Base-by-base conservation (phyloP, 1,140 invertebrate species). In the Drosophila chauvacae region DNA sequence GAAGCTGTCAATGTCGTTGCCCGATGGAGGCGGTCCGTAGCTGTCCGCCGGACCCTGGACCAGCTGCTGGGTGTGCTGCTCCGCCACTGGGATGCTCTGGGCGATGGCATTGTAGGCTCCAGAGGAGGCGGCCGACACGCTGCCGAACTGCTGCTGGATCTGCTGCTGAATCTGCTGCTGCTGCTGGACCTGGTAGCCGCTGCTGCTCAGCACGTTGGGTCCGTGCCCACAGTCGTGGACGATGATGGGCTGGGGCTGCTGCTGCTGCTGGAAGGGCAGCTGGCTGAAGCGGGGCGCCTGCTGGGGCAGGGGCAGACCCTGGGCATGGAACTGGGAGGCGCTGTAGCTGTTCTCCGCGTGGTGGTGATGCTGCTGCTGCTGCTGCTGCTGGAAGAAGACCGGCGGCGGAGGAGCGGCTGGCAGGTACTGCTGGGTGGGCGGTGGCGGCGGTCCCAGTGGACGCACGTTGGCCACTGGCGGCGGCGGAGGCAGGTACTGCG, bases 11-110 rank as follows among this genome's bases (percentile, higher is more conserved):
- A 84, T 53, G 13, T 85, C 68, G 10, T 91, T 90, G 10, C 83
- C 91, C 0, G 86, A 88, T 1, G 88, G 53, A 6, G 91, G 91
- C 7, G 84, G 79, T n/a, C 86, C 86, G 14, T 92, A 92, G 44
- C 86, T 91, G 41, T 82, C 80, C 7, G 68, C 48, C 6, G 84
- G 77, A 2, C 81, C 76, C 0, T 55, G 64, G 1, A 91, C 7
- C 28, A 91, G 80, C 33, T 91, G 84, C 57, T 91, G 87, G 26
- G 87, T 57, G 92, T 93, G 87, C 93, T 94, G 72, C 93, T 93
- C 57, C 86, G 93, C 66, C 91, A 85, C 63, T 50, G 87, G 72
- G 82, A 93, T 68, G 92, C 92, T 91, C 61, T 91, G 90, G 9
- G 86, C 64, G 28, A 91, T 91, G 53, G 86, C 81, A 28, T 91